These are phyloP conservation scores for Rhagologus leucostigma DNA, from an alignment of 2,113 vertebrate species.

Conservation along the genomic window DNA sequence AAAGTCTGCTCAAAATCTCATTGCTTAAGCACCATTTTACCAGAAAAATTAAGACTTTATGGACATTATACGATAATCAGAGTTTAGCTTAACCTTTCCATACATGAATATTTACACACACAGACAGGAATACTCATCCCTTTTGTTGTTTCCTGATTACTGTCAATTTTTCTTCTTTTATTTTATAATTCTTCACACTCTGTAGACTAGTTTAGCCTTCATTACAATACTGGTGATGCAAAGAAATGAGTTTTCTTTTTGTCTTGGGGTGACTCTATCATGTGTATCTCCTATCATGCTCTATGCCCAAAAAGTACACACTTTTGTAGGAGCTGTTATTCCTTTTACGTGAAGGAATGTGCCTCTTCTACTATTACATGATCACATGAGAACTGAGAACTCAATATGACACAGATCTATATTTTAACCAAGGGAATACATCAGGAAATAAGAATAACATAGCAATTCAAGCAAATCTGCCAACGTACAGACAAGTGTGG, in stretches of 20 bases:
- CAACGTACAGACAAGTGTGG: background rate
- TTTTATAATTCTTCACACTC: background rate
- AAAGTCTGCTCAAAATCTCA: background rate
- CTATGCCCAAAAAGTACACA: no score
- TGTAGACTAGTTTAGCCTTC: background rate
- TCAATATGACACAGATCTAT: background rate
- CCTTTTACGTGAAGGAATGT: background rate
- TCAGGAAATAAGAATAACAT: background rate
- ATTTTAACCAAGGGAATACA: background rate
- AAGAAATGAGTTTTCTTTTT: background rate
- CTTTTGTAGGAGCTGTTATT: background rate
- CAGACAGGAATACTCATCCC: background rate
- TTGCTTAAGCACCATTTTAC: background rate
- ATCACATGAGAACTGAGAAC: background rate
- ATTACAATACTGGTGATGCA: background rate
- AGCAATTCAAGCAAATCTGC: background rate
- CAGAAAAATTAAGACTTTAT: background rate
- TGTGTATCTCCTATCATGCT: no score
- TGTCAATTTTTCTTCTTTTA: background rate
- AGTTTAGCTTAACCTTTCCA: background rate
- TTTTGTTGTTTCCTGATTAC: background rate
- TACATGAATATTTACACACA: background rate
- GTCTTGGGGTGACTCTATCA: no score
- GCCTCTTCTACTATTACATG: background rate
- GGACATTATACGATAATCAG: background rate